Evolutionary conservation across 1,140 invertebrate species (phyloP).

Genomic region (Micrasema longulum): DNA sequence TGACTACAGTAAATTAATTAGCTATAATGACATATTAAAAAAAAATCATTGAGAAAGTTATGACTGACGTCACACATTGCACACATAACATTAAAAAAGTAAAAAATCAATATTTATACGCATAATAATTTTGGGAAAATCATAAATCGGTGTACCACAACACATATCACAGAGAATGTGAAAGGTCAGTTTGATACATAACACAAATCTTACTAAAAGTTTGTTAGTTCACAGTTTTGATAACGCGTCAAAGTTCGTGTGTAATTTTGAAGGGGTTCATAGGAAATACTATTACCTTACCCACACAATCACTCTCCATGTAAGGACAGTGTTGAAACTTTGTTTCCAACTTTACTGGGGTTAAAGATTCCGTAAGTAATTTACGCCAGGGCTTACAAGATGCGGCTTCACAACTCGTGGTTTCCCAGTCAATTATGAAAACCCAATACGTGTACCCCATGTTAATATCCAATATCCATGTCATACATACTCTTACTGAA

Average conservation of each 20-base stretch:
- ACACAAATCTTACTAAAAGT: too few relatives aligned
- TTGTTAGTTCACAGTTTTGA: background rate
- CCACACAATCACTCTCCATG: slow-evolving; percentile 8
- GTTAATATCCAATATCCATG: slow-evolving; percentile 12
- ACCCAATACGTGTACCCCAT: slow-evolving; percentile 14
- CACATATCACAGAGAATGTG: too few relatives aligned
- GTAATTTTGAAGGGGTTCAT: slow-evolving; percentile 36
- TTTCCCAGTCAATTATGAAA: slow-evolving; percentile 21
- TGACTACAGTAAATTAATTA: too few relatives aligned
- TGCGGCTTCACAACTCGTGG: slow-evolving; percentile 1
- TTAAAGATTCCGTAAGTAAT: slow-evolving; percentile 29
- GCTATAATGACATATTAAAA: too few relatives aligned
- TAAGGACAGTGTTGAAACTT: background rate
- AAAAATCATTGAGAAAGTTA: too few relatives aligned
- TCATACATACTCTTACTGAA: background rate
- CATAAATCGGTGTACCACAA: too few relatives aligned
- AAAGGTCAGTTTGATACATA: too few relatives aligned
- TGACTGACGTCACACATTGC: too few relatives aligned
- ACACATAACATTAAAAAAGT: too few relatives aligned
- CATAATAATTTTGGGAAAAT: too few relatives aligned
- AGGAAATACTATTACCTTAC: slow-evolving; percentile 39
- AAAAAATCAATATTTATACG: too few relatives aligned
- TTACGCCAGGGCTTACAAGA: background rate
- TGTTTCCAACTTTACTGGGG: slow-evolving; percentile 21
- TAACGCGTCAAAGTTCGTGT: slow-evolving; percentile 26